Percentiles rank a stretch among this genome's conserved stretches.
phyloP scores from a whole-genome alignment of 2,797 vertebrate genomes.

The Onychomys leucogaster region DNA sequence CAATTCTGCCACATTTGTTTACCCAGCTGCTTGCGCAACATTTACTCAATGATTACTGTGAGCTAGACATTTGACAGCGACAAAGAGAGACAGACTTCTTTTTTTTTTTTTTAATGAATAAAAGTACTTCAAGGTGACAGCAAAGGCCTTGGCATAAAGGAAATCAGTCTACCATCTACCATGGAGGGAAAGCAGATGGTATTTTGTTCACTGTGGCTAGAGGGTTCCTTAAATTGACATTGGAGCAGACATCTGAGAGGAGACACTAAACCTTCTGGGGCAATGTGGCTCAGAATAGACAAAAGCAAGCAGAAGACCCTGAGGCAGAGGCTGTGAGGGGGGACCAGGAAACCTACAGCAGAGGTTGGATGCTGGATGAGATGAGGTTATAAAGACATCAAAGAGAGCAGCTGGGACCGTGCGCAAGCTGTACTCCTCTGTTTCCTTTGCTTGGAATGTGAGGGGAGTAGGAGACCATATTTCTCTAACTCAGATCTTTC shows the following conservation, averaged over 20 bases:
- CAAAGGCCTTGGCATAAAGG: neutral
- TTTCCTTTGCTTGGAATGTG: neutral
- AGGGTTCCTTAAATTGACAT: neutral
- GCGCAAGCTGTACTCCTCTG: accelerated
- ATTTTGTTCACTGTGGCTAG: neutral
- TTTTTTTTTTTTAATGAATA: neutral
- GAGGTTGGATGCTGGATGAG: neutral
- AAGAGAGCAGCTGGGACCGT: accelerated
- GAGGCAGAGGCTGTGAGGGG: neutral
- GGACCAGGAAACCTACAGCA: neutral
- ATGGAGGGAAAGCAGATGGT: too few relatives aligned
- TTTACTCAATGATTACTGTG: neutral
- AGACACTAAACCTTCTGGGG: neutral
- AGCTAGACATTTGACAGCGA: neutral
- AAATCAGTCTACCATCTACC: neutral
- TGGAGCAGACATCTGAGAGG: neutral
- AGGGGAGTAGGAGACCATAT: neutral
- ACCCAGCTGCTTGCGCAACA: accelerated
- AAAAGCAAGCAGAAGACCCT: neutral
- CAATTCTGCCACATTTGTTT: neutral
- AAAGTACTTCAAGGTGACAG: neutral
- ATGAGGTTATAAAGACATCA: neutral
- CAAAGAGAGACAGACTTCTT: neutral
- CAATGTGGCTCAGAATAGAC: neutral
- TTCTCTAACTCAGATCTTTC: neutral